Evolutionary conservation across 2,888 invertebrate genomes (phyloP), one percentile per base, ranked within the genome.

Genomic region (Oscheius onirici): DNA sequence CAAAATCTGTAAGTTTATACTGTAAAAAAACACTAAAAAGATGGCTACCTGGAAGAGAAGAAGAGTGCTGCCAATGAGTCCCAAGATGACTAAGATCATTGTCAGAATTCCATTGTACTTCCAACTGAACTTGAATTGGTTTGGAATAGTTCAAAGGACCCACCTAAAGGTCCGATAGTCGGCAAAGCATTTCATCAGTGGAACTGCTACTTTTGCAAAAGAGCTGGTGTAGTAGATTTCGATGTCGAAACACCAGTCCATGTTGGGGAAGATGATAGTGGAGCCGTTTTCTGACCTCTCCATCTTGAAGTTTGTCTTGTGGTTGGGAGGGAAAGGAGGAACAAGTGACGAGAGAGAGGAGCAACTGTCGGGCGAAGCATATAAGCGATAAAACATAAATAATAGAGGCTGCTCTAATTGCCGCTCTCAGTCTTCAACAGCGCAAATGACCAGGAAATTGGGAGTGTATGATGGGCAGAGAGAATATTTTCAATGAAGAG

Each of bases 31-130:
- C n/a, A n/a, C n/a, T n/a, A 20, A 49, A 22, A 34, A 3, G n/a
- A 51, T 34, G 22, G 58, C 63, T 52, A 84, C 84, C 76, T 85
- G 86, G 69, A 77, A 77, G 15, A 86, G 46, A n/a, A 85, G 71
- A 15, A 82, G 49, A 49, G 69, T 68, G 52, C 82, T 85, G 26
- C 86, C 86, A 44, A 77, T 72, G 49, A 86, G 75, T 5, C 86
- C 86, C 24, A 86, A 81, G 11, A 73, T 65, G 11, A 83, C 79
- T n/a, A 86, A 72, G 6, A 80, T 49, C 13, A 78, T 76, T 6
- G 86, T 86, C 57, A 85, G 65, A 8, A 85, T 67, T 13, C 86
- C 86, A 61, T 86, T 86, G 51, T 77, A 77, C 17, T 74, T 77
- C 72, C 69, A 80, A 49, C 81, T 81, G 77, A 61, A 81, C 69